These are phyloP conservation scores for Gasterosteus aculeatus DNA, from an alignment of 2,113 vertebrate species.

Conservation along the genomic window DNA sequence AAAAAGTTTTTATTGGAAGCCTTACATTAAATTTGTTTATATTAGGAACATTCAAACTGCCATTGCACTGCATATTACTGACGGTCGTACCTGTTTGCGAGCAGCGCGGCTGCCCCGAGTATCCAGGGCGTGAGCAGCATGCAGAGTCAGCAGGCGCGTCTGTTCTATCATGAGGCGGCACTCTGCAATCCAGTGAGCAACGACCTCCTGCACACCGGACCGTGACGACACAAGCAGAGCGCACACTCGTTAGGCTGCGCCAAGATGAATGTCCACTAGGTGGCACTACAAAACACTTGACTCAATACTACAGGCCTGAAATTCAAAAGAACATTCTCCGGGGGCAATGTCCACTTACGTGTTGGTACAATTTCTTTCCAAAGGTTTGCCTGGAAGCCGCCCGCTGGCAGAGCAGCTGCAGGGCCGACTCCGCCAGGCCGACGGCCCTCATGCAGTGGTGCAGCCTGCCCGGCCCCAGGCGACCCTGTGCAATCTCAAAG, in stretches of 20 bases:
- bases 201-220: constrained; percentile 82
- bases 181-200: constrained; percentile 94
- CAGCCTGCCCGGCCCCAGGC: constrained; percentile 90
- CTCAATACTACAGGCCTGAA: background rate
- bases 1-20: no score
- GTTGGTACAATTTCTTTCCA: constrained; percentile 87
- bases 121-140: constrained; percentile 87
- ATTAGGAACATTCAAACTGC: no score
- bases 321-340: background rate
- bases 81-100: constrained; percentile 86
- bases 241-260: background rate
- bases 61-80: no score
- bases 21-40: no score
- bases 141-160: constrained; percentile 87
- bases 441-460: constrained; percentile 94
- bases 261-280: constrained; percentile 33
- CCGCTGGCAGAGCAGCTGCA: constrained; percentile 87
- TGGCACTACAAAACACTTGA: constrained; percentile 21
- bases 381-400: constrained; percentile 84
- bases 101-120: constrained; percentile 80
- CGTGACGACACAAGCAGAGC: background rate
- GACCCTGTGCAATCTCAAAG: constrained; percentile 92
- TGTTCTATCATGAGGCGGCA: constrained; percentile 91
- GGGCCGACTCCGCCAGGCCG: constrained; percentile 83
- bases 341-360: constrained; percentile 77